phyloP scores from a whole-genome alignment of 2,888 invertebrate species.

The Polydrusus cervinus region DNA sequence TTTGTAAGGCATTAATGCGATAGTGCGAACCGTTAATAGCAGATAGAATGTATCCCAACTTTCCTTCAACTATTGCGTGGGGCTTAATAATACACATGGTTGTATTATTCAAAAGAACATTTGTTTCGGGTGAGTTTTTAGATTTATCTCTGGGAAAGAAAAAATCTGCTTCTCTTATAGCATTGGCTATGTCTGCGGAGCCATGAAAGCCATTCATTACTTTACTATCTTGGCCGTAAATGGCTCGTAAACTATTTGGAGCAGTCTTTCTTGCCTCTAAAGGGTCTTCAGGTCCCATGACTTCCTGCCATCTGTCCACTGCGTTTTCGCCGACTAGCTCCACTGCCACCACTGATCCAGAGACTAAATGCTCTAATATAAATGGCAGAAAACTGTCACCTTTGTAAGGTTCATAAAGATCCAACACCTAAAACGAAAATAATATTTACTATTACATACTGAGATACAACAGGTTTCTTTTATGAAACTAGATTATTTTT shows the following conservation, averaged over 20 bases:
- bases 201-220: constrained; percentile 82
- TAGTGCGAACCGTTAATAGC: constrained; percentile 83
- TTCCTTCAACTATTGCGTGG: constrained; percentile 86
- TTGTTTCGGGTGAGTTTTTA: constrained; percentile 66
- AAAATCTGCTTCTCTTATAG: constrained; percentile 74
- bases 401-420: constrained; percentile 67
- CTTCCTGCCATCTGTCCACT: constrained; percentile 74
- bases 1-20: constrained; percentile 85
- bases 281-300: constrained; percentile 79
- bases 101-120: constrained; percentile 78
- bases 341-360: constrained; percentile 81
- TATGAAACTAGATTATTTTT: too few relatives aligned
- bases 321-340: constrained; percentile 84
- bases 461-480: too few relatives aligned
- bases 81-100: constrained; percentile 92
- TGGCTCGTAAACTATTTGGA: constrained; percentile 77
- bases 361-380: constrained; percentile 78
- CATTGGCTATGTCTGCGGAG: constrained; percentile 75
- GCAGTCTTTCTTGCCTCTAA: constrained; percentile 73
- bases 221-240: constrained; percentile 79
- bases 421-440: constrained; percentile 41
- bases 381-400: constrained; percentile 79
- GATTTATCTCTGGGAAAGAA: constrained; percentile 74
- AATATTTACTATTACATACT: background rate
- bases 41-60: constrained; percentile 81